Percentiles rank a stretch among this genome's conserved stretches.
Conservation (phyloP, 1,140 invertebrate genomes). For the Callitettix versicolor region DNA sequence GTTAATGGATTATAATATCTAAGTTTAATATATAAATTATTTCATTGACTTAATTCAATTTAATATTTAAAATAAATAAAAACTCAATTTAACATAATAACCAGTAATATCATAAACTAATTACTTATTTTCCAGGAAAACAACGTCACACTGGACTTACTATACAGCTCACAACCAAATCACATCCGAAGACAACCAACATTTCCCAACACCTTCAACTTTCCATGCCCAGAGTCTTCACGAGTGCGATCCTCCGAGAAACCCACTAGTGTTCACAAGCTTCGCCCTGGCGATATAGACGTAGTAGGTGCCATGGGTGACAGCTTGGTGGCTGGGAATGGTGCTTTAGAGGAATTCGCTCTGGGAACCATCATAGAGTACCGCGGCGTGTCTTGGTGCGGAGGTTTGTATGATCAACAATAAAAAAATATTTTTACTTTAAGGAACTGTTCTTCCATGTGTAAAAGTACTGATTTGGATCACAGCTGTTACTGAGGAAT, state of each 20-base stretch:
- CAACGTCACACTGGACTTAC: background rate
- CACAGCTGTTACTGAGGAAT: too few species aligned
- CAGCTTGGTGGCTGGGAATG: constrained; percentile 64
- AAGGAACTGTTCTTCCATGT: too few species aligned
- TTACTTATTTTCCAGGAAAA: background rate
- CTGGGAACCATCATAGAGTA: constrained; percentile 63
- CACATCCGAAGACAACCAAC: constrained; percentile 31
- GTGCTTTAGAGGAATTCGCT: constrained; percentile 59
- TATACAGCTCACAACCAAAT: constrained; percentile 10
- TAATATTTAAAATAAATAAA: too few species aligned
- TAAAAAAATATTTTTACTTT: background rate
- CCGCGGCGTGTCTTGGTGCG: constrained; percentile 65
- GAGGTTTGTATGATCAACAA: constrained; percentile 35
- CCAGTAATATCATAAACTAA: too few species aligned
- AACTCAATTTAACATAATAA: too few species aligned
- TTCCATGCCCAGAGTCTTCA: constrained; percentile 33
- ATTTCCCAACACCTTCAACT: constrained; percentile 29
- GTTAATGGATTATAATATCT: too few species aligned
- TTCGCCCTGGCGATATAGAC: constrained; percentile 64
- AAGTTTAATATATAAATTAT: too few species aligned
- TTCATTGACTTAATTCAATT: too few species aligned
- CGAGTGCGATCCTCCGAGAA: constrained; percentile 22
- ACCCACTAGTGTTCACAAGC: constrained; percentile 44
- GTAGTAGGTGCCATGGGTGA: constrained; percentile 70
- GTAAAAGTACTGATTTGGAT: too few species aligned